These are phyloP conservation scores for Sturmia bella DNA, from an alignment of 2,888 invertebrate species.

Conservation along the genomic window DNA sequence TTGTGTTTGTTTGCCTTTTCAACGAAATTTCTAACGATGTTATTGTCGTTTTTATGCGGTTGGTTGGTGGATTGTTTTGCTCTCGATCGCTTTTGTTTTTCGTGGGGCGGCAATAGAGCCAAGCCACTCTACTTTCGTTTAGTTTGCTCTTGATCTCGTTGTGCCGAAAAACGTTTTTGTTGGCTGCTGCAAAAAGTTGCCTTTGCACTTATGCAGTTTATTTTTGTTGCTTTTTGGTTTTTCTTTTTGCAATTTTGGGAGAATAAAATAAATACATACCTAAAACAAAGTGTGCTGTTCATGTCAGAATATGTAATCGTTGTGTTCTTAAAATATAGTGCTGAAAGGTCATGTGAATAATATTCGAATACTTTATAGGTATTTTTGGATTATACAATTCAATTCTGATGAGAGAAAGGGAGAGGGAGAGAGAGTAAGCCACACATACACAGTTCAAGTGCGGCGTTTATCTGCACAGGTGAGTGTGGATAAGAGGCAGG, in stretches of 20 bases:
- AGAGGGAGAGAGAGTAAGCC: no score
- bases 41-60: conserved; percentile 32
- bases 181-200: conserved; percentile 27
- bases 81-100: conserved; percentile 30
- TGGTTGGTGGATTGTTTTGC: conserved; percentile 49
- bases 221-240: conserved; percentile 30
- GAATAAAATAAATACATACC: conserved; percentile 37
- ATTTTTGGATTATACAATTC: not conserved
- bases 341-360: conserved; percentile 28
- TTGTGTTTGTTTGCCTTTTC: conserved; percentile 32
- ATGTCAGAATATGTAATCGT: conserved; percentile 46
- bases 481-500: no score
- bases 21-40: conserved; percentile 40
- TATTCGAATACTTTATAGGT: conserved; percentile 32
- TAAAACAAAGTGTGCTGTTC: conserved; percentile 42
- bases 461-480: no score
- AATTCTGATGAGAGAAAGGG: not conserved
- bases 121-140: conserved; percentile 57
- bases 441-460: no score
- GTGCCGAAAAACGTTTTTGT: conserved; percentile 31
- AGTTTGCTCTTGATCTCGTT: conserved; percentile 70
- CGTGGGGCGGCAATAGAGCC: conserved; percentile 17
- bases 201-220: conserved; percentile 55
- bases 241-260: conserved; percentile 36
- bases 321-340: conserved; percentile 36